phyloP scores from a whole-genome alignment of 2,888 invertebrate genomes.

The Leuctra nigra region DNA sequence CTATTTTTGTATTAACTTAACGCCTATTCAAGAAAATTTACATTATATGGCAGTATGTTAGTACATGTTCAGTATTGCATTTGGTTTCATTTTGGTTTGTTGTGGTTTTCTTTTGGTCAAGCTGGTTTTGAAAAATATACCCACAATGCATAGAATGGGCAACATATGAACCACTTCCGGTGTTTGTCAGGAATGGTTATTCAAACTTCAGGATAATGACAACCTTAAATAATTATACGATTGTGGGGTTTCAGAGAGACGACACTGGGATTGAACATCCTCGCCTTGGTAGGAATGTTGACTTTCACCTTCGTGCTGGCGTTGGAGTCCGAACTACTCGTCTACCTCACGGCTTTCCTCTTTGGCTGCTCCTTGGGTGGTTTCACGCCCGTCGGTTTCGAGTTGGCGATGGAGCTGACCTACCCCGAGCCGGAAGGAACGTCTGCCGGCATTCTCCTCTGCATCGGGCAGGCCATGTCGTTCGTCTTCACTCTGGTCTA shows the following conservation, averaged over 20 bases:
- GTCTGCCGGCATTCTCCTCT: slow-evolving; percentile 90
- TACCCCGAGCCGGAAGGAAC: slow-evolving; percentile 99
- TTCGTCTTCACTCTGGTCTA: slow-evolving; percentile 72
- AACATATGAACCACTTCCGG: too few species aligned
- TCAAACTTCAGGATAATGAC: too few species aligned
- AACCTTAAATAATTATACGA: neutral
- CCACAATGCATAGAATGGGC: too few species aligned
- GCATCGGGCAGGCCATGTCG: slow-evolving; percentile 74
- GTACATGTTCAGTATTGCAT: too few species aligned
- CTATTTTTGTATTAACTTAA: too few species aligned
- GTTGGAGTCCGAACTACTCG: slow-evolving; percentile 65
- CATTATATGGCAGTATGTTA: neutral
- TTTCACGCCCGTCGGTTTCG: slow-evolving; percentile 98
- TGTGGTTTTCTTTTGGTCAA: too few species aligned
- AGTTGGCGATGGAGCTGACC: slow-evolving; percentile 94
- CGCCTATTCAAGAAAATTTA: neutral
- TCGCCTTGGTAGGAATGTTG: slow-evolving; percentile 87
- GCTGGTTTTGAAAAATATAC: neutral
- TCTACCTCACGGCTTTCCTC: slow-evolving; percentile 68
- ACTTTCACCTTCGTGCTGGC: slow-evolving; percentile 84
- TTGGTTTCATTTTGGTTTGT: neutral
- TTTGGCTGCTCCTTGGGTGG: slow-evolving; percentile 98
- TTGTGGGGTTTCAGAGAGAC: slow-evolving; percentile 60
- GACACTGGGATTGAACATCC: slow-evolving; percentile 81
- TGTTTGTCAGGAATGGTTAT: too few species aligned